A percentile compares a stretch with the other conserved stretches of the same genome.
phyloP scores from a whole-genome alignment of 1,140 invertebrate genomes.

The Pseudomyrmex pallidus region DNA sequence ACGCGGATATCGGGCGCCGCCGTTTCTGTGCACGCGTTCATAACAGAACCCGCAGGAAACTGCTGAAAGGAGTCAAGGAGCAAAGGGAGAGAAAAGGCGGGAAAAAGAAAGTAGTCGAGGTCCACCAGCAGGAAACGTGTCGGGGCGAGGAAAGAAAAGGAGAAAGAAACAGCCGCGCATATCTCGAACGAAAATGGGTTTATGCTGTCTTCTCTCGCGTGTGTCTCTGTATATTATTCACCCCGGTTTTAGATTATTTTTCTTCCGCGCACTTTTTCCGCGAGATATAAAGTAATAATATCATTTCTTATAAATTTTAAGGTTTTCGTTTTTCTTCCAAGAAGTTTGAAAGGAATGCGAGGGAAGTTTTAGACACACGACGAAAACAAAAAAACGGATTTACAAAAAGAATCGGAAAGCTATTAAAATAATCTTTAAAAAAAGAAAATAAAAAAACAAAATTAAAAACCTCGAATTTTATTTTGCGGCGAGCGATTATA shows the following conservation, averaged over 20 bases:
- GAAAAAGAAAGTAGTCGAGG: conserved; percentile 30
- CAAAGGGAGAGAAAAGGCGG: conserved; percentile 37
- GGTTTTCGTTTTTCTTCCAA: too few relatives aligned
- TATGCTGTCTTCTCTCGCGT: background rate
- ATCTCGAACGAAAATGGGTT: background rate
- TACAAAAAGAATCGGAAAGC: too few relatives aligned
- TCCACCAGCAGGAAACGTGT: conserved; percentile 35
- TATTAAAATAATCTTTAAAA: background rate
- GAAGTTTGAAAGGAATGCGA: background rate
- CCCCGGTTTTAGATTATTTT: conserved; percentile 5
- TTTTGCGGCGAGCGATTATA: background rate
- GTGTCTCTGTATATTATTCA: conserved; percentile 8
- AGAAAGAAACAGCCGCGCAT: conserved; percentile 8
- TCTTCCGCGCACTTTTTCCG: background rate
- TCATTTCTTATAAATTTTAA: too few relatives aligned
- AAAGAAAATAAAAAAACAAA: background rate
- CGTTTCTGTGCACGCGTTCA: conserved; percentile 57
- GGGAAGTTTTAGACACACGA: too few relatives aligned
- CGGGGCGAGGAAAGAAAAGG: background rate
- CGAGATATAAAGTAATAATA: too few relatives aligned
- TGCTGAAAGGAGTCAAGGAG: conserved; percentile 33
- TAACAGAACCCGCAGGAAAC: conserved; percentile 63
- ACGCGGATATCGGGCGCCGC: conserved; percentile 65
- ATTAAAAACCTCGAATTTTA: background rate
- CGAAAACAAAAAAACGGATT: too few relatives aligned